Evolutionary conservation across 2,888 invertebrate species (phyloP).

Genomic region (Epistrophe eligans): DNA sequence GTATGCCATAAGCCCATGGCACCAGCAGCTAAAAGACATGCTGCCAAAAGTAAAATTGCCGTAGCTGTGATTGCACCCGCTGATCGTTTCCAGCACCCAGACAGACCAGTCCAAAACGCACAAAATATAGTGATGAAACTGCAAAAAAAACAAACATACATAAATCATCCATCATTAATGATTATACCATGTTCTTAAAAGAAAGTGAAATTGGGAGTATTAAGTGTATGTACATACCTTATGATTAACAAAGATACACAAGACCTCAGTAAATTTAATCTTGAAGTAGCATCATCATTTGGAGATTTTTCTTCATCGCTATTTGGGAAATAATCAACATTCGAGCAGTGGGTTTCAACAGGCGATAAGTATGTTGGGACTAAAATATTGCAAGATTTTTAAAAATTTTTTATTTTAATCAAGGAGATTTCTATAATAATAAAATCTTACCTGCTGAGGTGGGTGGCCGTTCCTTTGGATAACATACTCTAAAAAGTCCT

Average conservation of each 20-base stretch:
- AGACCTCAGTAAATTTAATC: constrained; percentile 93
- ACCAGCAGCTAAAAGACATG: constrained; percentile 95
- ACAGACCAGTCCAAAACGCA: constrained; percentile 97
- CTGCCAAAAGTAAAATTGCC: constrained; percentile 87
- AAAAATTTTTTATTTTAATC: background rate
- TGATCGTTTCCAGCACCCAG: constrained; percentile 98
- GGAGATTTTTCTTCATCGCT: constrained; percentile 82
- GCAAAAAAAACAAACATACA: background rate
- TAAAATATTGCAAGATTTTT: constrained; percentile 84
- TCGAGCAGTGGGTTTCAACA: constrained; percentile 97
- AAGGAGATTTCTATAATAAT: background rate
- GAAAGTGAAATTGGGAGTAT: constrained; percentile 57
- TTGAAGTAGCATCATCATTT: constrained; percentile 91
- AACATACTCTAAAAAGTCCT: constrained; percentile 97
- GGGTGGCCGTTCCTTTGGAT: constrained; percentile 95
- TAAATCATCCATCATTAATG: background rate
- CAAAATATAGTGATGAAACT: constrained; percentile 96
- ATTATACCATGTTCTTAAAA: constrained; percentile 38
- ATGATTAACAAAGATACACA: constrained; percentile 97
- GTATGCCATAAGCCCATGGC: constrained; percentile 98
- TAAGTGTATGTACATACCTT: constrained; percentile 77
- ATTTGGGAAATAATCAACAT: constrained; percentile 95
- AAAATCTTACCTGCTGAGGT: constrained; percentile 87
- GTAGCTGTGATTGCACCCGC: constrained; percentile 97
- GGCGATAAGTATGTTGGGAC: constrained; percentile 95